Evolutionary conservation across 2,797 vertebrate species (phyloP), one percentile per base, ranked within the genome.

Genomic region (Etheostoma nigrum): DNA sequence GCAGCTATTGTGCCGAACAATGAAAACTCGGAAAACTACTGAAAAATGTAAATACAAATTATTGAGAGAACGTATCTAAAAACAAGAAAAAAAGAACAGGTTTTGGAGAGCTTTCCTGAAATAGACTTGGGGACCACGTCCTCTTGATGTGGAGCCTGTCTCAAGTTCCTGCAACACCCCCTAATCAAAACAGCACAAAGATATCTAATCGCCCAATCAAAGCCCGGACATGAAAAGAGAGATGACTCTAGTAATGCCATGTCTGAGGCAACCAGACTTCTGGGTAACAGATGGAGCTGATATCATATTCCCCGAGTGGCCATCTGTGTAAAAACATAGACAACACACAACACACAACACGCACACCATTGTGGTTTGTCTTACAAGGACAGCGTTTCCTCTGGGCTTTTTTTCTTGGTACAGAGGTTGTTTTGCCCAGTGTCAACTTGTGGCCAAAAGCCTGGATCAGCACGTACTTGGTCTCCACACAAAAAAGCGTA

Each of bases 241-340:
- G 70, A 80, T 0, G 74, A 72, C 70, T 79, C 57, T 13, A 74
- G 49, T 58, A 25, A 15, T 69, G 83, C 78, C 79, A 69, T 81
- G 65, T 81, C 74, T 77, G 76, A 82, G 48, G 76, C 74, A 86
- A 74, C 79, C 47, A 76, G 81, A 69, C 81, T 90, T 86, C 81
- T 88, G 83, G 72, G 80, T 87, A 91, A 88, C 87, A 92, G 91
- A 93, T 90, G 83, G 89, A 78, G 82, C 53, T 71, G 92, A 93
- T 91, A 91, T 79, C 63, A 62, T 68, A 81, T 90, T 81, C 85
- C 84, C 60, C 1, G 51, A 85, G 86, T 78, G 81, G 72, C 86
- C 86, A 78, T 87, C 84, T 87, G 88, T 75, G 81, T 85, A 79
- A 80, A 88, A 89, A 88, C 78, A 84, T 23, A 72, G 67, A 78